These are phyloP conservation scores for Neotragus moschatus DNA, from an alignment of 2,113 vertebrate genomes.

Conservation along the genomic window DNA sequence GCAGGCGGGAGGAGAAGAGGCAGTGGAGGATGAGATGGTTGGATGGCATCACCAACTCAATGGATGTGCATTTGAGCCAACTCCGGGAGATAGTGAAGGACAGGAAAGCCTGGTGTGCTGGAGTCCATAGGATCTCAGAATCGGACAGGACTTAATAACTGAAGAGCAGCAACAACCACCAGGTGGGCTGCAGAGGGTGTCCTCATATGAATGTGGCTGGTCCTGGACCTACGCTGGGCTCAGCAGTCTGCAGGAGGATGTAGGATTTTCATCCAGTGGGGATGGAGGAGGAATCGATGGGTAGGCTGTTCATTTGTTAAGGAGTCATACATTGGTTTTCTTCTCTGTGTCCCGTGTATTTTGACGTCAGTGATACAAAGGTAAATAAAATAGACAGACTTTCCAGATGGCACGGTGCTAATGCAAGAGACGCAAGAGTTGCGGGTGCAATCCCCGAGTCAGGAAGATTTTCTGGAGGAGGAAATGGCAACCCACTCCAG, in stretches of 20 bases:
- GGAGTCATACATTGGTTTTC: background rate
- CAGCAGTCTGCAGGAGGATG: background rate
- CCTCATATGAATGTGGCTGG: background rate
- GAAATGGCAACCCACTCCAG: background rate
- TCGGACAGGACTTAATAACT: background rate
- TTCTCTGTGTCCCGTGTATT: background rate
- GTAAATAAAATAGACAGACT: background rate
- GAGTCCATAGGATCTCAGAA: background rate
- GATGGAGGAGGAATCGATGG: background rate
- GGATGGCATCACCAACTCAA: background rate
- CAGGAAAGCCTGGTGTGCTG: background rate
- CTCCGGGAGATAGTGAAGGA: background rate
- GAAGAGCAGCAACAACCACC: background rate
- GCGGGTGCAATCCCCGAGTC: background rate
- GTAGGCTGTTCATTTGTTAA: background rate
- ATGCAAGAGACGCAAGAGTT: background rate
- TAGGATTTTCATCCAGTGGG: background rate
- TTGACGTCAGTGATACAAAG: background rate
- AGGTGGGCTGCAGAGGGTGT: background rate
- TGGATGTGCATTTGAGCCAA: background rate
- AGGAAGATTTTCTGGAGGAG: background rate
- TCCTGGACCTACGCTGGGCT: fast-evolving
- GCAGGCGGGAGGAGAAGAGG: background rate
- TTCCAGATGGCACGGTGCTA: background rate
- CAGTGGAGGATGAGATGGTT: background rate